Base-by-base conservation (phyloP, 2,113 vertebrate species). In the Silurus glanis region DNA sequence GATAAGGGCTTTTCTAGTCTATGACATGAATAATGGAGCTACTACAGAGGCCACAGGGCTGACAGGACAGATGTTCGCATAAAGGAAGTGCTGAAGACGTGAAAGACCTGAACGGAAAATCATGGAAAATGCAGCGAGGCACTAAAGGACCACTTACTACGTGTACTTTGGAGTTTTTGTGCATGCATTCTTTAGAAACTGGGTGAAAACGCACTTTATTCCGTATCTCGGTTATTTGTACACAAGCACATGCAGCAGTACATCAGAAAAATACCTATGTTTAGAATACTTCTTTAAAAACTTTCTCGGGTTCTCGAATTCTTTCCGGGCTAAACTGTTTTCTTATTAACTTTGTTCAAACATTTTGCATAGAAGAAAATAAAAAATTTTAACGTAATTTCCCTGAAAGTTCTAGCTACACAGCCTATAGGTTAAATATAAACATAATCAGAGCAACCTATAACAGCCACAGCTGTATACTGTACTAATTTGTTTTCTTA, bases 11-110 rank as follows among this genome's bases (percentile, higher is more conserved):
- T 87, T 91, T 88, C 91, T 90, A 90, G 90, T 89, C 86, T 88
- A 89, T 89, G 89, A 55, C 89, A 85, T 94, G 86, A 94, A 95
- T 95, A 93, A 94, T 93, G 86, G 90, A 94, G 78, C 75, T 87
- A 87, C 89, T 83, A 91, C 89, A 81, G 89, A 90, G 90, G 83
- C 90, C 91, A 89, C 89, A 86, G 91, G 91, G 91, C 90, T 92
- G 91, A 74, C 87, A 78, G 62, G 89, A 87, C 75, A 88, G 92
- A 92, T 93, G 91, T 88, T 89, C 87, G 86, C 83, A 84, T 87
- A 88, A 91, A 86, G 82, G 83, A 87, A 86, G n/a, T 78, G 69
- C 7, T 6, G 37, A 19, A 25, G 25, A 75, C 49, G 28, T 64
- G 14, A 76, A 10, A 62, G 78, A 81, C 53, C 12, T 86, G 72